Evolutionary conservation across 2,113 vertebrate species (phyloP).

Genomic region (Cephalophus harveyi): DNA sequence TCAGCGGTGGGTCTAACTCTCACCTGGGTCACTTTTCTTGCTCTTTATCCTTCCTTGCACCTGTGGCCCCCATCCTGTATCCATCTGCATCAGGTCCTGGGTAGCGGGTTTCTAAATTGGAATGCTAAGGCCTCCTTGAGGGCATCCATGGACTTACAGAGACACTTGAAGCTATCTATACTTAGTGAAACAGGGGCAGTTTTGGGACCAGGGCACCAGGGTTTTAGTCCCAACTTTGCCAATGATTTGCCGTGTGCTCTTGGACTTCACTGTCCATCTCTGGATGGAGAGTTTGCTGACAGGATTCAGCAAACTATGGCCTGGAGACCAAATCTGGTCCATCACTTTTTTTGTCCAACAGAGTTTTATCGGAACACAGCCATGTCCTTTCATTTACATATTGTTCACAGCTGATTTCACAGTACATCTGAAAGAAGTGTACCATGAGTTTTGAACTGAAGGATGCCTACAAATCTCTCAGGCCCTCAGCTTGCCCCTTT

Average conservation of each 20-base stretch:
- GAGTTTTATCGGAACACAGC: background rate
- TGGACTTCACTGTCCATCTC: background rate
- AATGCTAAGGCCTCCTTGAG: background rate
- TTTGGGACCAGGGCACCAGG: background rate
- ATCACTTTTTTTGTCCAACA: background rate
- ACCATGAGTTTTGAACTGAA: background rate
- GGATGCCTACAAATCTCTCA: background rate
- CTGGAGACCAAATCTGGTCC: background rate
- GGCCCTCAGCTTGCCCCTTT: background rate
- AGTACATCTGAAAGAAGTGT: background rate
- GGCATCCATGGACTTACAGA: background rate
- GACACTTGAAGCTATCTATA: background rate
- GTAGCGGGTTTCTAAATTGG: background rate
- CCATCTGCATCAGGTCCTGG: background rate
- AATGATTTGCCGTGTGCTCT: background rate
- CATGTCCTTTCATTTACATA: background rate
- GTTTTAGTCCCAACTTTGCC: background rate
- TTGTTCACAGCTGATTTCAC: background rate
- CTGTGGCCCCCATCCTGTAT: background rate
- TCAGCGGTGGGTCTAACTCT: background rate
- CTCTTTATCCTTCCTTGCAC: background rate
- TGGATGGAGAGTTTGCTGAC: background rate
- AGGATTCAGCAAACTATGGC: background rate
- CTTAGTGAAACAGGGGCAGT: background rate
- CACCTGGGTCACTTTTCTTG: background rate